Base-by-base conservation (phyloP, 2,888 invertebrate genomes). In the Reticulitermes lucifugus region DNA sequence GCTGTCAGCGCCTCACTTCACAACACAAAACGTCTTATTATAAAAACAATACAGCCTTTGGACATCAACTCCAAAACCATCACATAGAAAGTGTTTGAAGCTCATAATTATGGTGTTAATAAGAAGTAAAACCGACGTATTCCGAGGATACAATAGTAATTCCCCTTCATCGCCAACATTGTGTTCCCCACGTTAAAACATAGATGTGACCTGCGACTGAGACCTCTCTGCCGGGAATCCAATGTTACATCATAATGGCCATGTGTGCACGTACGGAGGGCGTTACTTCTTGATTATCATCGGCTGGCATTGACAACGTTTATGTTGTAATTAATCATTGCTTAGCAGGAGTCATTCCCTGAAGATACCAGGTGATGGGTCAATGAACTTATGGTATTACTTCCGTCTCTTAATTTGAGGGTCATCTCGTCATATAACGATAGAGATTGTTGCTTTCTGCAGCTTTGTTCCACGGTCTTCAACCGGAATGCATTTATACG, bases 371-470 rank as follows among this genome's bases (percentile, higher is more conserved):
- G 46, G 77, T 77, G 46, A 10, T 77, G 41, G 77, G 22, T 77
- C 51, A 22, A 46, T 77, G 77, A 77, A 77, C 77, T 46, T 22
- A 4, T n/a, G 41, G 35, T 9, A 9, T 77, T 14, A 46, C 77
- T 77, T 77, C 77, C 77, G 77, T 51, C 77, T 77, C 18, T 77
- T 77, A n/a, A 77, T 46, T 77, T n/a, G 77, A 46, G 46, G 77
- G 77, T 77, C 77, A 46, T 22, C 18, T n/a, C 75, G 41, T 43
- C 46, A 21, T 12, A 77, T 77, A 46, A 55, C 55, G 55, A 18
- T 14, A 55, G 2, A 18, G 12, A 5, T 55, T 18, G 35, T 55
- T 55, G 55, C 55, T 55, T 55, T 55, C 55, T 18, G 7, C 55
- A 18, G 18, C 14, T 12, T 46, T 46, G 55, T 55, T 14, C 55